Evolutionary conservation across 2,888 invertebrate genomes (phyloP), one percentile per base, ranked within the genome.

Genomic region (Coenonympha arcania): DNA sequence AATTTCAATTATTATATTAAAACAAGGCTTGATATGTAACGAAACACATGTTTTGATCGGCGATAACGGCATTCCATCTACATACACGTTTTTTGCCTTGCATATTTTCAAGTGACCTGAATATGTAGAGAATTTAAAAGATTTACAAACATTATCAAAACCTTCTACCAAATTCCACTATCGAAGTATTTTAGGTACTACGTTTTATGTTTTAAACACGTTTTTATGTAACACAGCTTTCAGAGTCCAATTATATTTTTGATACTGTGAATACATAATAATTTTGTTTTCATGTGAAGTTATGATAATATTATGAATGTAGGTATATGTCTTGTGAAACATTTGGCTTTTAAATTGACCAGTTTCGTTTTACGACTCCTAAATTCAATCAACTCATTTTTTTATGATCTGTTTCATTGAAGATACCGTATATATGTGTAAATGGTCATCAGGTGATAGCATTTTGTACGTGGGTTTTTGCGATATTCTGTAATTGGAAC

Each of bases 371-470:
- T 63, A 65, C 67, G 69, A 64, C 66, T 78, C 76, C 62, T 69
- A 72, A 73, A 64, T 71, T 68, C 63, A 63, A 67, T 63, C 61
- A 63, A 57, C 60, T 66, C 61, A 63, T 58, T 60, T 66, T 73
- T 78, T 77, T 76, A 67, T 66, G 55, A 60, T 61, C 55, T 60
- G 61, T 65, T 69, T 69, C 66, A 68, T 63, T 67, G 65, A 63
- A 62, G 65, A 15, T 30, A 54, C 73, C 71, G 71, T 75, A 72
- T 73, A 71, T 71, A 75, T n/a, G n/a, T n/a, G n/a, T n/a, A n/a
- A n/a, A n/a, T n/a, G n/a, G 68, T 59, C 67, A 72, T 66, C 65
- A 3, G 62, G 61, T 60, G 65, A 60, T 60, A 47, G 66, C 68
- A 66, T 67, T 64, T 63, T 30, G 19, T 41, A n/a, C 30, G 6